These are phyloP conservation scores for Drosophila kambysellisi DNA, from an alignment of 2,888 invertebrate species.

Conservation along the genomic window DNA sequence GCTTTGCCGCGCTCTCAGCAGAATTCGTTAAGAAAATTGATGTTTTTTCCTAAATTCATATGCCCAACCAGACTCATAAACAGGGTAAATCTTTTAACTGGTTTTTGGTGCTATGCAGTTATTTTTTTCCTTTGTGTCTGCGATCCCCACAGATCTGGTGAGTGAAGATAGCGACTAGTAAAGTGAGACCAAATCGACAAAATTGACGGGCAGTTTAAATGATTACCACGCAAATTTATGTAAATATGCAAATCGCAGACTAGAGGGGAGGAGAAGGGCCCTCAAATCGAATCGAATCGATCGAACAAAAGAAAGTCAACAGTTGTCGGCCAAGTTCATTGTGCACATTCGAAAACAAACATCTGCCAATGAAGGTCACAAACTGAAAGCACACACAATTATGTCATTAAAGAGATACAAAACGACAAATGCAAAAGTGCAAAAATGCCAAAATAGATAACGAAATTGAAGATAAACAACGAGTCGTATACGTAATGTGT, in stretches of 20 bases:
- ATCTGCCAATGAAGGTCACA: slow-evolving; percentile 42
- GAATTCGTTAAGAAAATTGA: too few relatives aligned
- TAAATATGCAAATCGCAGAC: slow-evolving; percentile 52
- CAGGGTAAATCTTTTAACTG: slow-evolving; percentile 24
- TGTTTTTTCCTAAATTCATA: not conserved
- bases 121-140: slow-evolving; percentile 29
- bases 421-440: not conserved
- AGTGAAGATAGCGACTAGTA: slow-evolving; percentile 19
- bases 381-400: slow-evolving; percentile 27
- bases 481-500: slow-evolving; percentile 49
- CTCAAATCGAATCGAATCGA: slow-evolving; percentile 8
- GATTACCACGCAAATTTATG: slow-evolving; percentile 62
- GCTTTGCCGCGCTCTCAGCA: not conserved
- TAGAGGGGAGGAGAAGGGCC: not conserved
- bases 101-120: slow-evolving; percentile 14
- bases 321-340: slow-evolving; percentile 72
- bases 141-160: slow-evolving; percentile 24
- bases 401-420: slow-evolving; percentile 30
- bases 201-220: slow-evolving; percentile 40
- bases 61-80: not conserved
- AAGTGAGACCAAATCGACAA: slow-evolving; percentile 37
- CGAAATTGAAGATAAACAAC: not conserved
- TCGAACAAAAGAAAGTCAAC: slow-evolving; percentile 67
- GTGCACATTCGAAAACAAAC: slow-evolving; percentile 39
- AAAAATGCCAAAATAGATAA: not conserved